These are phyloP conservation scores for Coptodon rendalli DNA, from an alignment of 2,113 vertebrate genomes.

Conservation along the genomic window DNA sequence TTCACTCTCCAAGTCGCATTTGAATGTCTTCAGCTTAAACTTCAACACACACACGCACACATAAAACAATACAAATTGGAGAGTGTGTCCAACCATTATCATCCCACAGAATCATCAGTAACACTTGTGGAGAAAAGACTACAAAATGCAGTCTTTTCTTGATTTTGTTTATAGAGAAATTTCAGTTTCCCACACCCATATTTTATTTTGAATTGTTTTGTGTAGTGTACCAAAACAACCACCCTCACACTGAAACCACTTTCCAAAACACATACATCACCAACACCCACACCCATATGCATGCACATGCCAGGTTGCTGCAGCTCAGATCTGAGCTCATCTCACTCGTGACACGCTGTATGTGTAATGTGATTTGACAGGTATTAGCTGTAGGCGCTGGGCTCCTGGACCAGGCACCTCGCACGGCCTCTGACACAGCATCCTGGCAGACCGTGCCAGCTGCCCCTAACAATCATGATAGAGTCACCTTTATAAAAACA, in stretches of 20 bases:
- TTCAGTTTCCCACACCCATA: background rate
- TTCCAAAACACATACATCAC: constrained; percentile 29
- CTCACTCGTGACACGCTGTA: background rate
- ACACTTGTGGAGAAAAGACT: background rate
- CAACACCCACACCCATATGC: constrained; percentile 19
- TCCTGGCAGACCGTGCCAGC: constrained; percentile 17
- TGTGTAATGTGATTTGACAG: constrained; percentile 31
- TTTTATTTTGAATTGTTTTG: background rate
- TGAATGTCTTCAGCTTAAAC: background rate
- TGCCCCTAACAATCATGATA: constrained; percentile 24
- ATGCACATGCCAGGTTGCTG: background rate
- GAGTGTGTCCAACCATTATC: background rate
- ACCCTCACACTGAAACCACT: background rate
- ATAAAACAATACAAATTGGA: background rate
- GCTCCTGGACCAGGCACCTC: constrained; percentile 2
- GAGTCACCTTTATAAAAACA: background rate
- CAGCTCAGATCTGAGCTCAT: constrained; percentile 7
- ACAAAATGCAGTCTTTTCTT: background rate
- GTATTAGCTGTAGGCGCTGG: constrained; percentile 6
- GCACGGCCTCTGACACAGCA: background rate
- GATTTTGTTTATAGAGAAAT: background rate
- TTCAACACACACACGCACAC: background rate
- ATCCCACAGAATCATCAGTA: background rate
- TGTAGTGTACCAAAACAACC: constrained; percentile 10
- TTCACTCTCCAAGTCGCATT: background rate